A percentile compares a stretch with the other conserved stretches of the same genome.
Evolutionary conservation across 2,888 invertebrate genomes (phyloP).

Genomic region (Dexiosoma caninum): DNA sequence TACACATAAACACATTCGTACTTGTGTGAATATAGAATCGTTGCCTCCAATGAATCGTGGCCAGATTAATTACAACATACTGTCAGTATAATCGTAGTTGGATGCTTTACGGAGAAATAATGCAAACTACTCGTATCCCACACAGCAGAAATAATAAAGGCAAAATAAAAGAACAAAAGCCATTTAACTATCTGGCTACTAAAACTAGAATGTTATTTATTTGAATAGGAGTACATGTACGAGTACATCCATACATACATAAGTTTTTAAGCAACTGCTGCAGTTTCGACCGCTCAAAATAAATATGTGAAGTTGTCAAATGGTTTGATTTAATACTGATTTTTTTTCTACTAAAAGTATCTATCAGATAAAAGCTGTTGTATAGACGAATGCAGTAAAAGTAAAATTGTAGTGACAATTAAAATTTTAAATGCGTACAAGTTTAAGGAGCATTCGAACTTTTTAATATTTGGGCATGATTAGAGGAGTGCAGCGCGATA

Average conservation of each 20-base stretch:
- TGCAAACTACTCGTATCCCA: slow-evolving; percentile 11
- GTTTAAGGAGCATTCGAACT: too few species aligned
- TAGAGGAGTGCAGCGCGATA: too few species aligned
- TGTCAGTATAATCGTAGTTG: slow-evolving; percentile 18
- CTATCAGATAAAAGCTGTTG: background rate
- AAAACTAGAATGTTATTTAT: slow-evolving; percentile 28
- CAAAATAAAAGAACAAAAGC: slow-evolving; percentile 18
- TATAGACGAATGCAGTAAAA: too few species aligned
- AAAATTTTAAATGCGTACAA: too few species aligned
- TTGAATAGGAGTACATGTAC: background rate
- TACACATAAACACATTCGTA: background rate
- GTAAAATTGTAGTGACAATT: too few species aligned
- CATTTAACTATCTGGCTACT: slow-evolving; percentile 33
- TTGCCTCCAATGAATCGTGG: slow-evolving; percentile 58
- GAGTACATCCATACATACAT: background rate
- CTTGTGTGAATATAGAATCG: slow-evolving; percentile 21
- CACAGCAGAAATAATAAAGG: background rate
- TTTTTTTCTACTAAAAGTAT: background rate
- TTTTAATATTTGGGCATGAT: too few species aligned
- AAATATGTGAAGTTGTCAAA: background rate
- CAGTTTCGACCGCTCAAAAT: too few species aligned
- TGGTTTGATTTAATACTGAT: background rate
- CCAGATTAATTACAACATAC: slow-evolving; percentile 63
- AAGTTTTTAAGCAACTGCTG: too few species aligned
- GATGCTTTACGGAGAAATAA: slow-evolving; percentile 13